phyloP scores from a whole-genome alignment of 2,113 vertebrate species.

The Pagrus major region DNA sequence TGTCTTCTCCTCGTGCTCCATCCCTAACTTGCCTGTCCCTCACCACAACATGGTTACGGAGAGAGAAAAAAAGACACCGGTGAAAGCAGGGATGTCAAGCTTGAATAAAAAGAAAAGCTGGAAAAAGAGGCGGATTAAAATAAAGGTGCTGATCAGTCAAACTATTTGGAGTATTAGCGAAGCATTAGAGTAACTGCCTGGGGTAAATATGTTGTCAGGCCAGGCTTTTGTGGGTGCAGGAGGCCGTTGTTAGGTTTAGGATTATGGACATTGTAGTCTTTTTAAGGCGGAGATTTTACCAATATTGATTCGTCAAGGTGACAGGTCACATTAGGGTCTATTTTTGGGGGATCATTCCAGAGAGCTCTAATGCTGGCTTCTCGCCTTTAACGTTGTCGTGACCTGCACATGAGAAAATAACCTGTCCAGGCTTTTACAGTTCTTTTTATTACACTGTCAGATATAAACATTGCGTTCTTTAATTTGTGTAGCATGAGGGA shows the following conservation, averaged over 20 bases:
- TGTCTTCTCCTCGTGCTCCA: constrained; percentile 15
- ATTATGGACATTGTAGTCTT: constrained; percentile 40
- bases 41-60: constrained; percentile 26
- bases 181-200: constrained; percentile 43
- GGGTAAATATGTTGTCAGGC: constrained; percentile 68
- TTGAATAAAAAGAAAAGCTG: constrained; percentile 45
- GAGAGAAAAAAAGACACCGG: constrained; percentile 4
- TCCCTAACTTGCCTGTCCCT: constrained; percentile 28
- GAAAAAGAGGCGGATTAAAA: constrained; percentile 58
- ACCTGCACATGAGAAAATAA: not conserved
- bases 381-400: not conserved
- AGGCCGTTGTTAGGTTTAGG: constrained; percentile 47
- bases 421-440: not conserved
- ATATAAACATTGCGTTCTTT: too few species aligned
- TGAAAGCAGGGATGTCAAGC: constrained; percentile 49
- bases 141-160: constrained; percentile 46
- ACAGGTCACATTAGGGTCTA: constrained; percentile 40
- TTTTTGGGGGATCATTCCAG: constrained; percentile 18
- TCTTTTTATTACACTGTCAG: not conserved
- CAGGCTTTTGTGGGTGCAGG: constrained; percentile 36
- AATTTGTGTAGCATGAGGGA: too few species aligned
- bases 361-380: not conserved
- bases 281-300: constrained; percentile 29
- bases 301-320: constrained; percentile 42
- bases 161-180: constrained; percentile 65